Percentiles rank a stretch among this genome's conserved stretches.
phyloP scores from a whole-genome alignment of 2,888 invertebrate genomes.

The Drosophila niveifrons region DNA sequence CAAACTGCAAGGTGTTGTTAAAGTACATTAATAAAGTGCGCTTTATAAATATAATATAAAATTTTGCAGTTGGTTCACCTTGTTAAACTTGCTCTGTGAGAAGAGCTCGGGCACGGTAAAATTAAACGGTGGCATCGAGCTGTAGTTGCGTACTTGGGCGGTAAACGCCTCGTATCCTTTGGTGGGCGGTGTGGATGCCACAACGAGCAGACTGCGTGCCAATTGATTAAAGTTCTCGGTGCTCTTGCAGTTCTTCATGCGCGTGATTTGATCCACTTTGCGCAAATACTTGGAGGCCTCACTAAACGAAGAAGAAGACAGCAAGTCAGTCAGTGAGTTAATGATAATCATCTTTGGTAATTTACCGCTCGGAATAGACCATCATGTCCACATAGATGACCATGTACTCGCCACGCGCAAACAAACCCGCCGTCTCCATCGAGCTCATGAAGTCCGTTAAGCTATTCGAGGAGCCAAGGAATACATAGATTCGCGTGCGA shows the following conservation, averaged over 20 bases:
- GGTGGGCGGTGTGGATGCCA: conserved; percentile 94
- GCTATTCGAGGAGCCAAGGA: conserved; percentile 94
- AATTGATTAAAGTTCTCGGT: conserved; percentile 87
- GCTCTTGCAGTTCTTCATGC: conserved; percentile 88
- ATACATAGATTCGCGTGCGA: conserved; percentile 96
- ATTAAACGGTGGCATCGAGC: conserved; percentile 92
- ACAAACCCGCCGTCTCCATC: conserved; percentile 94
- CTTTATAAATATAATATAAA: neutral
- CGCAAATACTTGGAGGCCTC: conserved; percentile 93
- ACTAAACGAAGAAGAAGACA: conserved; percentile 70
- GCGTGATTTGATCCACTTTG: conserved; percentile 87
- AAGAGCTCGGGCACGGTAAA: conserved; percentile 89
- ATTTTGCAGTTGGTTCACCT: conserved; percentile 83
- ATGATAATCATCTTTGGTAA: conserved; percentile 45
- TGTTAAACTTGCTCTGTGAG: conserved; percentile 85
- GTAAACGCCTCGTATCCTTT: conserved; percentile 91
- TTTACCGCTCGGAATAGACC: conserved; percentile 90
- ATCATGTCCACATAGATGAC: conserved; percentile 97
- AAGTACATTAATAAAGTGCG: neutral
- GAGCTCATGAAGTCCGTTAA: conserved; percentile 96
- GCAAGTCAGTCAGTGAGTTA: neutral
- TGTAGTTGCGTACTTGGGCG: conserved; percentile 92
- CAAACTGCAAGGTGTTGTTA: conserved; percentile 87
- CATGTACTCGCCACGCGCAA: conserved; percentile 97
- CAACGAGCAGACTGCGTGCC: conserved; percentile 93